Conservation (phyloP, 2,797 vertebrate species). For the Babyrousa celebensis region DNA sequence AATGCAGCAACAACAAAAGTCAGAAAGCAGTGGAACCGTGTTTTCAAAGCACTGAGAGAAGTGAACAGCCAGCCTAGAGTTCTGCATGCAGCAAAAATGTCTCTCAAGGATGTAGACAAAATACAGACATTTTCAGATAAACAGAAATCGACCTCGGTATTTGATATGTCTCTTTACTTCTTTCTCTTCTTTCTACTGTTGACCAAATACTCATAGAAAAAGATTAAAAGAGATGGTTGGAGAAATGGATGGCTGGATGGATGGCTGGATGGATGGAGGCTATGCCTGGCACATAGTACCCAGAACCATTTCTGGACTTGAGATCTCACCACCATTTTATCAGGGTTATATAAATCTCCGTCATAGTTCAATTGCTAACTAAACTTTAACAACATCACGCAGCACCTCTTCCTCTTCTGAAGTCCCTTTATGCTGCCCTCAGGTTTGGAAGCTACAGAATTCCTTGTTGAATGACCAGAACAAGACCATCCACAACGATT, state of each 20-base stretch:
- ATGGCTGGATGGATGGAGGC: fast-evolving
- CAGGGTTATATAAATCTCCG: neutral
- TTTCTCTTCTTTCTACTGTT: neutral
- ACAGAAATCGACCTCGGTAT: neutral
- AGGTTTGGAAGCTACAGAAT: slow-evolving; percentile 95
- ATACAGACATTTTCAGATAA: neutral
- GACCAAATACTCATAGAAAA: neutral
- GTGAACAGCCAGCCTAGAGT: neutral
- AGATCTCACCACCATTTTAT: neutral
- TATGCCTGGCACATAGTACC: neutral
- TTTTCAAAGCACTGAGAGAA: neutral
- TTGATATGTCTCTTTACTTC: neutral
- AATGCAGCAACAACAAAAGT: neutral
- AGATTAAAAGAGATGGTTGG: neutral
- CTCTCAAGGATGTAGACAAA: neutral
- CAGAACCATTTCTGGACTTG: neutral
- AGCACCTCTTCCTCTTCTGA: fast-evolving
- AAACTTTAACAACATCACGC: fast-evolving
- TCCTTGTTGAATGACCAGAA: slow-evolving; percentile 94
- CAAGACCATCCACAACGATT: slow-evolving; percentile 94
- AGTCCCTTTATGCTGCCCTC: neutral
- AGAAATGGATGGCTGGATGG: neutral
- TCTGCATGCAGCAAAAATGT: neutral
- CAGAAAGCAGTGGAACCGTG: neutral
- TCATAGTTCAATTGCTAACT: fast-evolving